phyloP scores from a whole-genome alignment of 2,888 invertebrate genomes.

The Emmelina monodactyla region DNA sequence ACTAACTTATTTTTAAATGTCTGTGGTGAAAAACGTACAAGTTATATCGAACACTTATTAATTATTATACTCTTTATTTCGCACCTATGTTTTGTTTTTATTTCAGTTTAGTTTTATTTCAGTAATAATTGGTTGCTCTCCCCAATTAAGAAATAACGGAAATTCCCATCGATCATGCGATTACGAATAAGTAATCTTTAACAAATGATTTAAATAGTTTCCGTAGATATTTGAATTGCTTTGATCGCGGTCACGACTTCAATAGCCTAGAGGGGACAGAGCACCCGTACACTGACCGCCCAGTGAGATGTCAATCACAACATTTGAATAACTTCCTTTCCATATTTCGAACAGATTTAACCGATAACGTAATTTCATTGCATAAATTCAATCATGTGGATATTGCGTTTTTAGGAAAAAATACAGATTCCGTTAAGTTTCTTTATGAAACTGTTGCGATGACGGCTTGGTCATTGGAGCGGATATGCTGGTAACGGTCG shows the following conservation, averaged over 20 bases:
- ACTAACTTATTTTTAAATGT: too few species aligned
- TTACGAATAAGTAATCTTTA: conserved; percentile 23
- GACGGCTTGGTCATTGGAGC: conserved; percentile 32
- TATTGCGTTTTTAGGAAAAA: conserved; percentile 38
- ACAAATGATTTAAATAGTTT: conserved; percentile 45
- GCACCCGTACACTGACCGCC: conserved; percentile 44
- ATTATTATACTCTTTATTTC: too few species aligned
- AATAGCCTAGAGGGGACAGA: conserved; percentile 35
- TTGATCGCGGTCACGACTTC: conserved; percentile 50
- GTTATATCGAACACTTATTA: too few species aligned
- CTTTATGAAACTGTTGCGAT: not conserved
- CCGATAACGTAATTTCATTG: conserved; percentile 48
- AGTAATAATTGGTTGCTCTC: too few species aligned
- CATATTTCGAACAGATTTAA: conserved; percentile 48
- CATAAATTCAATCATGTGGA: conserved; percentile 47
- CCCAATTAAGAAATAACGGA: conserved; percentile 26
- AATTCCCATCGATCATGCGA: conserved; percentile 32
- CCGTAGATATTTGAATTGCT: conserved; percentile 45
- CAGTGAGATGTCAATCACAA: conserved; percentile 60
- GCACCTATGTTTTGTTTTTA: too few species aligned
- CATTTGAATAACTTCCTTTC: conserved; percentile 58
- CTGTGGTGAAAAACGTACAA: too few species aligned
- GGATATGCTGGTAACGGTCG: conserved; percentile 46
- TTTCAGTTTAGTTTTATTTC: too few species aligned
- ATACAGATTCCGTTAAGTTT: conserved; percentile 9